A percentile compares a stretch with the other conserved stretches of the same genome.
Conservation (phyloP, 2,113 vertebrate genomes). For the Raphicerus campestris region DNA sequence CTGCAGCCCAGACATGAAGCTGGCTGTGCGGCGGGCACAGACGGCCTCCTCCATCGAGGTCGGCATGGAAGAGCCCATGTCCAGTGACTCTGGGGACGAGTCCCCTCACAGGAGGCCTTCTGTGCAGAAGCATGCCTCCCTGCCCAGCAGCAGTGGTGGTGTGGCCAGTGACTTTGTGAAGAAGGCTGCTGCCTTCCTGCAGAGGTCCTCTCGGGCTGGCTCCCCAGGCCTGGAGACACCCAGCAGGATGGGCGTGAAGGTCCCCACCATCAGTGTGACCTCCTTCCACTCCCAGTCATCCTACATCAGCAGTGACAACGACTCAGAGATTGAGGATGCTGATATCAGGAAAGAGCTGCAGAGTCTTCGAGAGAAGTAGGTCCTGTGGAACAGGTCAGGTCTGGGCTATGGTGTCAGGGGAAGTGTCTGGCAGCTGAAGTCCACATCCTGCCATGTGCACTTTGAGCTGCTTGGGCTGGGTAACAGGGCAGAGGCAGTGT, state of each 20-base stretch:
- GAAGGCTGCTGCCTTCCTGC: slow-evolving; percentile 89
- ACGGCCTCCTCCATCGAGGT: slow-evolving; percentile 86
- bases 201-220: slow-evolving; percentile 87
- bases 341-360: slow-evolving; percentile 95
- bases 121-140: slow-evolving; percentile 74
- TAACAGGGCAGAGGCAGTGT: not conserved
- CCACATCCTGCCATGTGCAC: no score
- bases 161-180: slow-evolving; percentile 92
- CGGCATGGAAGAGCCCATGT: slow-evolving; percentile 80
- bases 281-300: slow-evolving; percentile 89
- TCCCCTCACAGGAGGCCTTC: slow-evolving; percentile 78
- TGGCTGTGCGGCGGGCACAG: slow-evolving; percentile 82
- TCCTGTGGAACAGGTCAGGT: not conserved
- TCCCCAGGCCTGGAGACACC: slow-evolving; percentile 87
- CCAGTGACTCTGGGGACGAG: slow-evolving; percentile 94
- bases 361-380: slow-evolving; percentile 93
- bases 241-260: slow-evolving; percentile 78
- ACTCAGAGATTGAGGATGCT: slow-evolving; percentile 95
- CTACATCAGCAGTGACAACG: slow-evolving; percentile 97
- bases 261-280: slow-evolving; percentile 86
- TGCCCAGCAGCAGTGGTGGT: slow-evolving; percentile 77
- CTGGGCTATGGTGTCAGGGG: not conserved
- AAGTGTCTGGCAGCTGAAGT: not conserved
- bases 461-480: not conserved
- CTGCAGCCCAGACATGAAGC: slow-evolving; percentile 81